Evolutionary conservation across 2,888 invertebrate genomes (phyloP).

Genomic region (Ochropacha duplaris): DNA sequence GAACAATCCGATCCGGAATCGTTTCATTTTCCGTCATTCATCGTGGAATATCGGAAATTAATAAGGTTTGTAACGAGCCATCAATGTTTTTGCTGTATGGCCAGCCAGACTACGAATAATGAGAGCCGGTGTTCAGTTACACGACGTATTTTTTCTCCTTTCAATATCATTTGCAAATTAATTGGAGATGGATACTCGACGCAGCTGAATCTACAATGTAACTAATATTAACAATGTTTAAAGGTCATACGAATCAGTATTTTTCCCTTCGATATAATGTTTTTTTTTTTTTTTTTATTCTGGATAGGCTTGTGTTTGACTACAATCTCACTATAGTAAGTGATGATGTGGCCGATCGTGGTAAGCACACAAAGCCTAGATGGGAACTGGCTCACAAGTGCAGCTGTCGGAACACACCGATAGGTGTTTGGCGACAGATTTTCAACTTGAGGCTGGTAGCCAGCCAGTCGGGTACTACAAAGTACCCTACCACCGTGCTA

Average conservation of each 20-base stretch:
- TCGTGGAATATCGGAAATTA: slow-evolving; percentile 35
- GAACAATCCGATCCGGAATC: slow-evolving; percentile 35
- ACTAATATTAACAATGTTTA: background rate
- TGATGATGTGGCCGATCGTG: too few relatives aligned
- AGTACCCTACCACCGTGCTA: too few relatives aligned
- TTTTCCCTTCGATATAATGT: background rate
- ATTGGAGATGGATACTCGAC: slow-evolving; percentile 51
- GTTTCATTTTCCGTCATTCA: slow-evolving; percentile 30
- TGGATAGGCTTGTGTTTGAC: too few relatives aligned
- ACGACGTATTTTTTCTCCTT: slow-evolving; percentile 36
- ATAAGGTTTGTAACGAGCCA: slow-evolving; percentile 55
- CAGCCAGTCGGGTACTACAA: too few relatives aligned
- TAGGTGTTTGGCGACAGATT: too few relatives aligned
- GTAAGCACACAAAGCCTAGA: too few relatives aligned
- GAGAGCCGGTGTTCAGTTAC: slow-evolving; percentile 44
- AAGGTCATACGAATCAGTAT: background rate
- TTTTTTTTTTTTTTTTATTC: too few relatives aligned
- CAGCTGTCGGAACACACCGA: too few relatives aligned
- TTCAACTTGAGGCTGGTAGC: too few relatives aligned
- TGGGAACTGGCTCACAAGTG: too few relatives aligned
- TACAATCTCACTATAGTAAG: too few relatives aligned
- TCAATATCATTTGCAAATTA: slow-evolving; percentile 54
- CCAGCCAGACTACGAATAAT: slow-evolving; percentile 41
- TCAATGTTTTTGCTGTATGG: slow-evolving; percentile 37
- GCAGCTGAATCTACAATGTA: slow-evolving; percentile 12